These are phyloP conservation scores for Tinamus guttatus DNA, from an alignment of 2,113 vertebrate genomes.

Conservation along the genomic window DNA sequence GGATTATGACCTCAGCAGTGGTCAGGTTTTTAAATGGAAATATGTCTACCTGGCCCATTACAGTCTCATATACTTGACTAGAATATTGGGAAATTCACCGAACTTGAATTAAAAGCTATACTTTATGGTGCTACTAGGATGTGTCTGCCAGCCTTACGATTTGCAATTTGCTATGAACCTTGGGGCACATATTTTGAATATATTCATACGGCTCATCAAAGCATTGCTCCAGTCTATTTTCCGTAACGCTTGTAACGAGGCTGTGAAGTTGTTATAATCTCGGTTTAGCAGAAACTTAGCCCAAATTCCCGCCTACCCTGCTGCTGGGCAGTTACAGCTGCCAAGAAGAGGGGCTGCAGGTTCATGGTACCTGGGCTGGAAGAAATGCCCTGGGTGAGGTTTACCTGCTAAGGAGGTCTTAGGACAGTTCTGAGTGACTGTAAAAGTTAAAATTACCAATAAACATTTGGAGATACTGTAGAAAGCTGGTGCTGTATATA, in stretches of 20 bases:
- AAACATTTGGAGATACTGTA: background rate
- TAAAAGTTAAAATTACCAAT: background rate
- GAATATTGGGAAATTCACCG: background rate
- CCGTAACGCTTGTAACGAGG: background rate
- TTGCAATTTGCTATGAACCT: background rate
- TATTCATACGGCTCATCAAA: background rate
- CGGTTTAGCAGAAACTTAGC: background rate
- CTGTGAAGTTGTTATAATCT: background rate
- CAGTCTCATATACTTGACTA: background rate
- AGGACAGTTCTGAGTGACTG: background rate
- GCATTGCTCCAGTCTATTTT: background rate
- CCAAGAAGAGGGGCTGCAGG: rapidly evolving
- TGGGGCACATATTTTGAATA: background rate
- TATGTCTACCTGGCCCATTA: background rate
- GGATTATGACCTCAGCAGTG: background rate
- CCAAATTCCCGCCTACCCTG: background rate
- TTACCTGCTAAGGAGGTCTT: background rate
- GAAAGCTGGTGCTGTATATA: background rate
- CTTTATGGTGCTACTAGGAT: background rate
- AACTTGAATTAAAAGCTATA: background rate
- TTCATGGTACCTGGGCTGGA: background rate
- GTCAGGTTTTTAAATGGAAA: background rate
- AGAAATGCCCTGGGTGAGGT: background rate
- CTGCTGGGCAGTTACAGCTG: background rate
- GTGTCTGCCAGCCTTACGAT: background rate